Percentiles rank a stretch among this genome's conserved stretches.
phyloP scores from a whole-genome alignment of 2,888 invertebrate species.

The Cylindroiulus punctatus region DNA sequence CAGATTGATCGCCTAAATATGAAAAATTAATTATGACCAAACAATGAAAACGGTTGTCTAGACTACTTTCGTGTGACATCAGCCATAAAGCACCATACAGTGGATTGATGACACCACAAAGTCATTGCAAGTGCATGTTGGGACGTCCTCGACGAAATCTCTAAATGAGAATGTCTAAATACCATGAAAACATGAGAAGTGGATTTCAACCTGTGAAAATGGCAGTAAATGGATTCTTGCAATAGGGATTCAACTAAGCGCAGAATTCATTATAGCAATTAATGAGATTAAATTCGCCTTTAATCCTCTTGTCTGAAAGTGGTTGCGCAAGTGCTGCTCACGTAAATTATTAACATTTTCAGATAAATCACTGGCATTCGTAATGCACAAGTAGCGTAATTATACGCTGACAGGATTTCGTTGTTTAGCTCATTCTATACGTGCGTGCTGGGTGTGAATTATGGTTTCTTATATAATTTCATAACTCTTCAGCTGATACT shows the following conservation, averaged over 20 bases:
- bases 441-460: background rate
- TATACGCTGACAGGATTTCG: slow-evolving; percentile 37
- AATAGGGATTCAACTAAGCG: background rate
- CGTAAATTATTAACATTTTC: slow-evolving; percentile 40
- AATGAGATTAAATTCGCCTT: slow-evolving; percentile 34
- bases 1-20: no score
- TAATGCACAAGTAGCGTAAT: background rate
- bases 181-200: no score
- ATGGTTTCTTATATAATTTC: slow-evolving; percentile 27
- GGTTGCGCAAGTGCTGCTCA: slow-evolving; percentile 21
- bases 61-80: no score
- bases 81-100: no score
- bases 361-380: background rate
- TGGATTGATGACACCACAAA: no score
- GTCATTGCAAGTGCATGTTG: no score
- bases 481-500: slow-evolving; percentile 17
- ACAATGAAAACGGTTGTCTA: no score
- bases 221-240: background rate
- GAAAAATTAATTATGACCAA: no score
- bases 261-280: slow-evolving; percentile 23
- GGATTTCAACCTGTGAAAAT: background rate
- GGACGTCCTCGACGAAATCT: no score
- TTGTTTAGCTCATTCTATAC: background rate
- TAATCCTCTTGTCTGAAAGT: slow-evolving; percentile 43
- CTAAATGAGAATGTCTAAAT: no score